Evolutionary conservation across 2,113 vertebrate species (phyloP).

Genomic region (Rhinoptilus africanus): DNA sequence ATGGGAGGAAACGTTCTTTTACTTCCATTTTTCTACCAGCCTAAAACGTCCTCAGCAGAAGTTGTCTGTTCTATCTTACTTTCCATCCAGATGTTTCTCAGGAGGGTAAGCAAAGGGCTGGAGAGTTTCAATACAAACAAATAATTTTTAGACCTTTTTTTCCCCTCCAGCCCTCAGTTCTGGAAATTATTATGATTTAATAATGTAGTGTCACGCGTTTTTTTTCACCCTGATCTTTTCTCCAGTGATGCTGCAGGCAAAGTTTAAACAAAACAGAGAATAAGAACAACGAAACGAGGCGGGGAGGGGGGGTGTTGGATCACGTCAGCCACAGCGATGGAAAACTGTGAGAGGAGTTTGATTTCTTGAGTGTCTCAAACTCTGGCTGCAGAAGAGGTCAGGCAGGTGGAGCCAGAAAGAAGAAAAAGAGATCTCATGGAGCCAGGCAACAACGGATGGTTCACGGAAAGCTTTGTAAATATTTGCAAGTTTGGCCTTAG

Average conservation of each 20-base stretch:
- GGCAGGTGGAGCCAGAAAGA: background rate
- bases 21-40: background rate
- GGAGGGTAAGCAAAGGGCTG: background rate
- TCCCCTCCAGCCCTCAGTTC: background rate
- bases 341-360: background rate
- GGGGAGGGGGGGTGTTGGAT: background rate
- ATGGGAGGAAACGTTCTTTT: background rate
- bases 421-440: background rate
- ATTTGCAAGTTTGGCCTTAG: conserved; percentile 17
- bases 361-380: background rate
- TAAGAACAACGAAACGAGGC: background rate
- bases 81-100: background rate
- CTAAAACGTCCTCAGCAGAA: background rate
- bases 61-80: background rate
- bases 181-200: conserved; percentile 26
- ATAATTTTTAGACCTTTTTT: background rate
- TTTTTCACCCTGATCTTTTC: background rate
- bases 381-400: background rate
- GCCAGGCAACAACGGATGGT: background rate
- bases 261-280: background rate
- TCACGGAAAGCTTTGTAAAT: conserved; percentile 42
- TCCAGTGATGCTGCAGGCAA: background rate
- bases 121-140: conserved; percentile 24
- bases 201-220: background rate
- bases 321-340: background rate